Conservation (phyloP, 2,113 vertebrate genomes). For the Gavialis gangeticus region DNA sequence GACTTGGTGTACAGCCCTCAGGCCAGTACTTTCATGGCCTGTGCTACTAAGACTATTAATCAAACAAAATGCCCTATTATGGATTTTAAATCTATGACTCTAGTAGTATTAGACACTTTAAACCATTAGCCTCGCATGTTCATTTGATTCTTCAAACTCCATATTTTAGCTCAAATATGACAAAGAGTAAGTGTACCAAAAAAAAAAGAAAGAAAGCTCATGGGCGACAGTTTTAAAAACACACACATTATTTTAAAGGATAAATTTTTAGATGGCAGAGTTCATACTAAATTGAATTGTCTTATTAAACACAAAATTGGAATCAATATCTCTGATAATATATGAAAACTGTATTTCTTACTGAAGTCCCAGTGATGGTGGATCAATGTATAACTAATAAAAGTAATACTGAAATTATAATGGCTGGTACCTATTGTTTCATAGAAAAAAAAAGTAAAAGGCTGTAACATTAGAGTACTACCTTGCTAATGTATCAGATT, state of each 20-base stretch:
- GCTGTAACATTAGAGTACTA: background rate
- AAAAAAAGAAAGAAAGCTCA: background rate
- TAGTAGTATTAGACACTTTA: background rate
- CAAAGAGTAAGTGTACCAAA: background rate
- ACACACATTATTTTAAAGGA: background rate
- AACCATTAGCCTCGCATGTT: background rate
- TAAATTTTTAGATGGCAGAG: background rate
- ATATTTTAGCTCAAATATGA: background rate
- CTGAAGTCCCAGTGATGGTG: background rate
- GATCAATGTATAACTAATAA: background rate
- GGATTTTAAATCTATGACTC: background rate
- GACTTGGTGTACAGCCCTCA: background rate
- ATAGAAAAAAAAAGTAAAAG: background rate
- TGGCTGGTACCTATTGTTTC: background rate
- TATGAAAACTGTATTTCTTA: background rate
- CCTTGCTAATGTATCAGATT: fast-evolving
- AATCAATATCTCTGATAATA: background rate
- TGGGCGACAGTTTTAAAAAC: background rate
- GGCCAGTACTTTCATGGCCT: background rate
- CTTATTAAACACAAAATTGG: background rate
- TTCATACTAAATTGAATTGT: background rate
- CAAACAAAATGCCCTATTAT: background rate
- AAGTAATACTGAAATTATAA: background rate
- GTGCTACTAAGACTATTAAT: background rate
- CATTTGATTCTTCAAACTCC: background rate